Percentiles rank a stretch among this genome's conserved stretches.
These are phyloP conservation scores for Otus sunia DNA, from an alignment of 2,113 vertebrate genomes.

Conservation along the genomic window DNA sequence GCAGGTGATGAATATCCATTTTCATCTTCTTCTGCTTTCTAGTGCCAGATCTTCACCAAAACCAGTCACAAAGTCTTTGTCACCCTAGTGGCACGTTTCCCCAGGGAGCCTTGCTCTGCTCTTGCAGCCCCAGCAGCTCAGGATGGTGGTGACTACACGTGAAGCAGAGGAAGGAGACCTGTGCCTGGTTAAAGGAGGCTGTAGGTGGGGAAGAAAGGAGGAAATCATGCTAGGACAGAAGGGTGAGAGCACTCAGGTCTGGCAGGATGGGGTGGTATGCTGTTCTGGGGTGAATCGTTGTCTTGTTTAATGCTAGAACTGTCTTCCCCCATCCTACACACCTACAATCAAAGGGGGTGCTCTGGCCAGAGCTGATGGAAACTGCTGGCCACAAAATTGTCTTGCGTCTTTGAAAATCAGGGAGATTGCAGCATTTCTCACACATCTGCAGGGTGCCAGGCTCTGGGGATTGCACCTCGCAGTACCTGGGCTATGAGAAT, in stretches of 20 bases:
- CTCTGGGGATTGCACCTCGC: neutral
- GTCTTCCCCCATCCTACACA: neutral
- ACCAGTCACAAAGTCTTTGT: neutral
- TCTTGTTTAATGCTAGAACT: neutral
- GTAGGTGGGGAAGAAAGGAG: neutral
- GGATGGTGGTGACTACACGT: fast-evolving
- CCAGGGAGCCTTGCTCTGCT: neutral
- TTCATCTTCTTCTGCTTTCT: neutral
- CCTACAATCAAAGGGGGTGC: neutral
- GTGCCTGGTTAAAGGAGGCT: neutral
- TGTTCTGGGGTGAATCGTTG: neutral
- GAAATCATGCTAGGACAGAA: neutral
- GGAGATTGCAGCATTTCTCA: neutral
- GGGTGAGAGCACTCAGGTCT: neutral
- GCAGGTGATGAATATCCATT: neutral
- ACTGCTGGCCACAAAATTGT: neutral
- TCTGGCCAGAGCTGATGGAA: neutral
- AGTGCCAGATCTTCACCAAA: neutral
- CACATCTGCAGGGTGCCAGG: neutral
- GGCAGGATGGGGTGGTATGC: neutral
- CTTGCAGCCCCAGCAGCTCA: neutral
- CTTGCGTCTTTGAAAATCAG: neutral
- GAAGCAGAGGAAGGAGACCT: neutral
- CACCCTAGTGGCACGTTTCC: fast-evolving
- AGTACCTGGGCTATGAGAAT: neutral